These are phyloP conservation scores for Chaenogobius annularis DNA, from an alignment of 2,113 vertebrate genomes.

Conservation along the genomic window DNA sequence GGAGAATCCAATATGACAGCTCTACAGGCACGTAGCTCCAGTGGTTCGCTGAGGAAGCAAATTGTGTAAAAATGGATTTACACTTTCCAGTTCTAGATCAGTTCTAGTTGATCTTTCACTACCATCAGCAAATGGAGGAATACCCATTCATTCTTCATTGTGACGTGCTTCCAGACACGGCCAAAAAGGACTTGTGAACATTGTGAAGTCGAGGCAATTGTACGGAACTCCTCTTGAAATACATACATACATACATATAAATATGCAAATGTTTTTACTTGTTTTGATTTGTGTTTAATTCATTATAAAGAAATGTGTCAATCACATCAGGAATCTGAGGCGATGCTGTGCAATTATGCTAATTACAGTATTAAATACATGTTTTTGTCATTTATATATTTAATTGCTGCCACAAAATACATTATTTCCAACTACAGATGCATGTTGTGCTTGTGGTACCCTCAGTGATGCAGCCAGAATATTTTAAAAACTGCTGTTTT, in stretches of 20 bases:
- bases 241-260: neutral
- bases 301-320: too few relatives aligned
- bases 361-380: too few relatives aligned
- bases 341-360: neutral
- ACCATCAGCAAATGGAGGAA: slow-evolving; percentile 9
- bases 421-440: too few relatives aligned
- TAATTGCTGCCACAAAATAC: too few relatives aligned
- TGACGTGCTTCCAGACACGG: neutral
- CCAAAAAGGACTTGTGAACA: neutral
- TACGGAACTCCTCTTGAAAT: neutral
- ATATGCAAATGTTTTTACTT: neutral
- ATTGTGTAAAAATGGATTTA: slow-evolving; percentile 11
- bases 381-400: too few relatives aligned
- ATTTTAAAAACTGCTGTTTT: too few relatives aligned
- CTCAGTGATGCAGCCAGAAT: too few relatives aligned
- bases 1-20: slow-evolving; percentile 10
- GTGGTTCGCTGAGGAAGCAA: slow-evolving; percentile 10
- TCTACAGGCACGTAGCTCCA: neutral
- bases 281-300: neutral
- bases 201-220: neutral
- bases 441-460: too few relatives aligned
- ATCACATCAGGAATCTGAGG: neutral
- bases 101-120: slow-evolving; percentile 6
- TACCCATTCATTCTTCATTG: neutral
- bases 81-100: slow-evolving; percentile 6